Percentiles rank a stretch among this genome's conserved stretches.
Conservation (phyloP, 1,140 invertebrate genomes). For the Penaeus japonicus region DNA sequence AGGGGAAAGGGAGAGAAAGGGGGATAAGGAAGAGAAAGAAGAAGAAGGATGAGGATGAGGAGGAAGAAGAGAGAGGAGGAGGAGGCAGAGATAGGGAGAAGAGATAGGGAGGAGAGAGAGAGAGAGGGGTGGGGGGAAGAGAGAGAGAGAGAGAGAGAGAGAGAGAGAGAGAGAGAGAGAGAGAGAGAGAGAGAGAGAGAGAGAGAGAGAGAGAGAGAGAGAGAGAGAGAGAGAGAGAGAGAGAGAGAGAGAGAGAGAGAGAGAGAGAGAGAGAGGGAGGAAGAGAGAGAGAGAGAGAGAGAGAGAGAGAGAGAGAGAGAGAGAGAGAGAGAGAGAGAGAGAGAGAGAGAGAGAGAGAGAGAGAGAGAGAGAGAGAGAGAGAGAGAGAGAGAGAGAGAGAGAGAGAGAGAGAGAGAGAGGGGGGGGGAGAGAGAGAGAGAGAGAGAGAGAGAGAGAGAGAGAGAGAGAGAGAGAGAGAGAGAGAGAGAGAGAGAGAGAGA, state of each 20-base stretch:
- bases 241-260: background rate
- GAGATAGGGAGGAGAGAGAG: too few species aligned
- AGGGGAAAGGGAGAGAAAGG: background rate
- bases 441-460: too few species aligned
- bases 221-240: background rate
- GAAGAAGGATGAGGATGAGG: background rate
- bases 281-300: background rate
- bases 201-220: background rate
- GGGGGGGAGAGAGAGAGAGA: background rate
- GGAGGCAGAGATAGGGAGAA: too few species aligned
- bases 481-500: background rate
- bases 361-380: too few species aligned
- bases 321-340: background rate
- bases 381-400: background rate
- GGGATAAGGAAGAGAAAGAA: background rate
- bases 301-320: too few species aligned
- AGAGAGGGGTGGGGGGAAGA: background rate
- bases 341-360: too few species aligned
- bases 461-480: background rate
- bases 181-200: background rate
- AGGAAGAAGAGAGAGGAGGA: background rate
- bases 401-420: background rate
- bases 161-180: background rate
- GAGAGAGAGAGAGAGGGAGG: background rate
- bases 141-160: too few species aligned